Evolutionary conservation across 1,140 invertebrate genomes (phyloP).

Genomic region (Diorhabda carinulata): DNA sequence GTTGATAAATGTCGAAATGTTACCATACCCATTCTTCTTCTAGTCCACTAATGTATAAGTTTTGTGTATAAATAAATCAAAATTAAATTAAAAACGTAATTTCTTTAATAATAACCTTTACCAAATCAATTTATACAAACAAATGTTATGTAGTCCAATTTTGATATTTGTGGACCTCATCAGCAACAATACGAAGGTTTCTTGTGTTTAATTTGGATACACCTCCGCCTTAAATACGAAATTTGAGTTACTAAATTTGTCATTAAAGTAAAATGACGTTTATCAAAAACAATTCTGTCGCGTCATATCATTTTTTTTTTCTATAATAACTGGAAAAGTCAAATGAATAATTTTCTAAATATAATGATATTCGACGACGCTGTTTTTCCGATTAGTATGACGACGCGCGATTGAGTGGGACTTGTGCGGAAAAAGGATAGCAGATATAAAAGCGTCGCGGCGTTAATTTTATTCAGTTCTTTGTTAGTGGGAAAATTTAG

Average conservation of each 20-base stretch:
- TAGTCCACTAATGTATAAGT: conserved; percentile 21
- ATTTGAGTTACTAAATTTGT: no score
- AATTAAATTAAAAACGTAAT: neutral
- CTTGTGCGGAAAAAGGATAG: conserved; percentile 27
- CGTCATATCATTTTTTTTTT: neutral
- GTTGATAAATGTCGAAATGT: conserved; percentile 5
- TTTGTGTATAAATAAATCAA: conserved; percentile 10
- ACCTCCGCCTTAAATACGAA: no score
- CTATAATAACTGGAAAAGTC: neutral
- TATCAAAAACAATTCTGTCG: no score
- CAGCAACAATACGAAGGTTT: no score
- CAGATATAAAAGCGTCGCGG: conserved; percentile 39
- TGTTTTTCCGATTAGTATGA: neutral
- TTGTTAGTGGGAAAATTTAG: conserved; percentile 18
- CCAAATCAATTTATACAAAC: no score
- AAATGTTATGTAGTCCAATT: no score
- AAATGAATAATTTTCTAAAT: conserved; percentile 43
- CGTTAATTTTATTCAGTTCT: conserved; percentile 29
- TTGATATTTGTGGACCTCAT: no score
- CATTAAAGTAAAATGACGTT: no score
- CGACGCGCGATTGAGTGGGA: conserved; percentile 13
- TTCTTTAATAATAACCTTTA: no score
- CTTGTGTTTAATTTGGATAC: no score
- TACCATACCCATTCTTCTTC: conserved; percentile 6
- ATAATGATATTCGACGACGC: conserved; percentile 25